Conservation (phyloP, 2,888 invertebrate genomes). For the Ormia ochracea region DNA sequence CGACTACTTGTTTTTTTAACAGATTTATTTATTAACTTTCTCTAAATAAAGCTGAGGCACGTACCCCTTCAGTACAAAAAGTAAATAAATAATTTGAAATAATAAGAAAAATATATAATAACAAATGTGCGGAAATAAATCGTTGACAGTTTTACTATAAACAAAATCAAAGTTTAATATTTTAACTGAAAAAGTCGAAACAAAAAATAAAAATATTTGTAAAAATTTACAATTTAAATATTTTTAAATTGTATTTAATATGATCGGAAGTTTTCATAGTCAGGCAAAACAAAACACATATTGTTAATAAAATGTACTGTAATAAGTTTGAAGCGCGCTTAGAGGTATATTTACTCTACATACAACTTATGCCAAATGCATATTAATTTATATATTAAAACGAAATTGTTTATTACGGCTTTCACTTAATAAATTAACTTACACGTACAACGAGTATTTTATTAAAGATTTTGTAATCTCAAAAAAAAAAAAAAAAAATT, state of each 20-base stretch:
- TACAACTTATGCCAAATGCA: neutral
- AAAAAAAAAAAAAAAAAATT: neutral
- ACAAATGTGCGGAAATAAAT: constrained; percentile 66
- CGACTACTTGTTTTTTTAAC: neutral
- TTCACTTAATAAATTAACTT: neutral
- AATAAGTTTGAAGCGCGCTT: neutral
- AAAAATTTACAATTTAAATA: too few relatives aligned
- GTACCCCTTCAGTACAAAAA: constrained; percentile 52
- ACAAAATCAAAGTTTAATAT: constrained; percentile 29
- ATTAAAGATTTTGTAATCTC: neutral
- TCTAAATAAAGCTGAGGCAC: constrained; percentile 65
- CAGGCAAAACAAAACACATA: neutral
- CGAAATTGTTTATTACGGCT: neutral
- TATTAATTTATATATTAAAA: neutral
- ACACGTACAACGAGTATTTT: neutral
- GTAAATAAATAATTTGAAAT: constrained; percentile 10
- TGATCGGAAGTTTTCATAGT: neutral
- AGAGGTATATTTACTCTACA: too few relatives aligned
- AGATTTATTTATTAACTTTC: constrained; percentile 73
- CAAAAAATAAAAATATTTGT: too few relatives aligned
- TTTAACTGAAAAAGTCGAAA: too few relatives aligned
- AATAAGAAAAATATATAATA: constrained; percentile 56
- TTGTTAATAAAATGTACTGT: neutral
- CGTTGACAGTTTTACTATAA: constrained; percentile 63
- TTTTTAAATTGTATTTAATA: too few relatives aligned